These are phyloP conservation scores for Cacoxenus indagator DNA, from an alignment of 2,888 invertebrate species.

Conservation along the genomic window DNA sequence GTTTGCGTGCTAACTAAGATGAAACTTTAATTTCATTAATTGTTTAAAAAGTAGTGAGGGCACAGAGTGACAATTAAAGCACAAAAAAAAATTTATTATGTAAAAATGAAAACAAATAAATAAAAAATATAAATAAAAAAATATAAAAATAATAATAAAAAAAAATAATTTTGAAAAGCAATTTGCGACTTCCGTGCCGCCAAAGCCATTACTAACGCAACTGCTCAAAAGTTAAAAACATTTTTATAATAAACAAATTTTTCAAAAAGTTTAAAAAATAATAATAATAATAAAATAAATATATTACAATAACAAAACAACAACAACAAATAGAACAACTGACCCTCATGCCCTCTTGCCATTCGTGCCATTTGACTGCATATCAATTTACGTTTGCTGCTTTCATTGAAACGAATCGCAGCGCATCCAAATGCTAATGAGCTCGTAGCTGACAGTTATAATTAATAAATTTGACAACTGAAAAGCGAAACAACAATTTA, in stretches of 20 bases:
- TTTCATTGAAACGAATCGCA: constrained; percentile 38
- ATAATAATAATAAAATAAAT: background rate
- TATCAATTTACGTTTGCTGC: background rate
- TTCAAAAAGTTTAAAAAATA: background rate
- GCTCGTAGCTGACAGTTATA: constrained; percentile 59
- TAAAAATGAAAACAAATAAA: too few relatives aligned
- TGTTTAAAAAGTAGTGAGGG: background rate
- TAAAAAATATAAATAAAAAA: background rate
- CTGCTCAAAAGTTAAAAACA: background rate
- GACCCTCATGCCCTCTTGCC: background rate
- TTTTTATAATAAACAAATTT: background rate
- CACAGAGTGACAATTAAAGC: background rate
- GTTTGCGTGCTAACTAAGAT: background rate
- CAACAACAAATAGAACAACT: background rate
- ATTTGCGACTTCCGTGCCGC: constrained; percentile 1
- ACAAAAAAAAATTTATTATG: constrained; percentile 2
- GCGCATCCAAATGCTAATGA: constrained; percentile 60
- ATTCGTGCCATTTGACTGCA: background rate
- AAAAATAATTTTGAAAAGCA: constrained; percentile 1
- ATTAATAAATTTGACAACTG: constrained; percentile 58
- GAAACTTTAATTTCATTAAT: too few relatives aligned
- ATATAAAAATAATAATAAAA: background rate
- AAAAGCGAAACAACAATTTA: constrained; percentile 34
- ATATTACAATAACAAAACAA: background rate
- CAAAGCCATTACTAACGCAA: background rate